Percentiles rank a stretch among this genome's conserved stretches.
phyloP scores from a whole-genome alignment of 2,113 vertebrate species.

The Stigmatopora nigra region DNA sequence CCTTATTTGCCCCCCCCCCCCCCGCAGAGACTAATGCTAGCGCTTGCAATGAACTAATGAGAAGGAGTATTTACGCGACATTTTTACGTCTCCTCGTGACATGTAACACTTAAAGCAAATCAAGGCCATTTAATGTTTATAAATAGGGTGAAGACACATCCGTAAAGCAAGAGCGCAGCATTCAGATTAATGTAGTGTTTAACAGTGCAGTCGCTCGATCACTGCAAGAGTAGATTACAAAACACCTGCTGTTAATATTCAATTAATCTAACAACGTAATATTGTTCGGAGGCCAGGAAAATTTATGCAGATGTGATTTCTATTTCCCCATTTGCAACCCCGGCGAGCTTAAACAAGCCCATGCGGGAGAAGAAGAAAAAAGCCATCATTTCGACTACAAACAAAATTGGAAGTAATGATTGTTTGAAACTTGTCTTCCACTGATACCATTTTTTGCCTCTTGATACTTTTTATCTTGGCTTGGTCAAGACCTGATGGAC shows the following conservation, averaged over 20 bases:
- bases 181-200: constrained; percentile 1
- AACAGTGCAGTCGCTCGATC: neutral
- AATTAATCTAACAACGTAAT: constrained; percentile 19
- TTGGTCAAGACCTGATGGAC: too few relatives aligned
- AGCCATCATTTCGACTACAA: neutral
- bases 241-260: constrained; percentile 10
- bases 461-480: too few relatives aligned
- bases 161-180: neutral
- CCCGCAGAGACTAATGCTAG: constrained; percentile 9
- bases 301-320: constrained; percentile 19
- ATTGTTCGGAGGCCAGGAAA: constrained; percentile 10
- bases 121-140: constrained; percentile 8
- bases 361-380: neutral
- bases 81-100: constrained; percentile 16
- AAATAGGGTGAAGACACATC: constrained; percentile 7
- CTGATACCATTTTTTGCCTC: too few relatives aligned
- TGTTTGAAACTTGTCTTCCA: too few relatives aligned
- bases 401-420: neutral
- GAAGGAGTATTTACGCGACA: constrained; percentile 13
- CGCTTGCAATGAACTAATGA: constrained; percentile 31
- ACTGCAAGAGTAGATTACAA: constrained; percentile 5
- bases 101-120: constrained; percentile 17
- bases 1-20: constrained; percentile 1
- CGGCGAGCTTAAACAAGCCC: constrained; percentile 26
- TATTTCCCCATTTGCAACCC: constrained; percentile 25